phyloP scores from a whole-genome alignment of 2,797 vertebrate species.

The Macropus fuliginosus region DNA sequence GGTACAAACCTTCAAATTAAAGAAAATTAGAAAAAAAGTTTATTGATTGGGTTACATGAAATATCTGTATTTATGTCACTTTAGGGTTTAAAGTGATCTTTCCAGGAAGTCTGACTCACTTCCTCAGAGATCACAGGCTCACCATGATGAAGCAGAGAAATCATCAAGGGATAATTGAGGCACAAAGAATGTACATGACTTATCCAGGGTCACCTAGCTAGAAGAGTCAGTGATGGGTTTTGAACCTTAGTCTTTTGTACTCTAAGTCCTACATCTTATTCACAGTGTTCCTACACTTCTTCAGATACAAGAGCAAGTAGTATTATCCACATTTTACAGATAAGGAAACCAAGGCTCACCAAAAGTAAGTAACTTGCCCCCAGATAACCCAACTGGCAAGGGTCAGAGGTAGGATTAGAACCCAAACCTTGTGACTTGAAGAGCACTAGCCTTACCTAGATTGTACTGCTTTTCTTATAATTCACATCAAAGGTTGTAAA shows the following conservation, averaged over 20 bases:
- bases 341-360: background rate
- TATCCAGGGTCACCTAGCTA: background rate
- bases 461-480: background rate
- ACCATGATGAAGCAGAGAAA: background rate
- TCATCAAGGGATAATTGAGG: background rate
- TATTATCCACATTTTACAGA: background rate
- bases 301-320: too few relatives aligned
- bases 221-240: too few relatives aligned
- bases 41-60: background rate
- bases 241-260: too few relatives aligned
- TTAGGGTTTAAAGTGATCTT: background rate
- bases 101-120: background rate
- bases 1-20: constrained; percentile 44
- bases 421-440: background rate
- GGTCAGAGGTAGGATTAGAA: background rate
- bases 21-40: constrained; percentile 15
- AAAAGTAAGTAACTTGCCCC: background rate
- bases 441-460: background rate
- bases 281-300: too few relatives aligned
- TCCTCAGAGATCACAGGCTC: background rate
- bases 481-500: background rate
- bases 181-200: background rate
- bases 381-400: background rate
- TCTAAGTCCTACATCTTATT: too few relatives aligned
- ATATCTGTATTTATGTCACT: background rate